phyloP scores from a whole-genome alignment of 53 echinoderm and acorn worm genomes.

The Actinopyga echinites region DNA sequence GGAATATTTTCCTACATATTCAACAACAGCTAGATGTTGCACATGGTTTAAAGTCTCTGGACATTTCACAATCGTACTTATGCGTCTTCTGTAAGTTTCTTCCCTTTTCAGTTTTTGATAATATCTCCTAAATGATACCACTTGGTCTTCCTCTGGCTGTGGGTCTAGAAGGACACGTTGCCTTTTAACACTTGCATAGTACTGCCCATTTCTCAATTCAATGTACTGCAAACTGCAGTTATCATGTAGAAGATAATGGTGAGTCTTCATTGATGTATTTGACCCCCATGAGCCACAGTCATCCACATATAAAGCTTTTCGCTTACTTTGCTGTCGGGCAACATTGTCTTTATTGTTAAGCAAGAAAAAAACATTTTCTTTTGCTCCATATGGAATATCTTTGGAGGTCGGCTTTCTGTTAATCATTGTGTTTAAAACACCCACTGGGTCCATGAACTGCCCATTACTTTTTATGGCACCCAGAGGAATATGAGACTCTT shows the following conservation, averaged over 20 bases:
- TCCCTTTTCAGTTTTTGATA: slow-evolving; percentile 4
- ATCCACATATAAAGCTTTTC: background rate
- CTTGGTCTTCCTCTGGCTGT: slow-evolving; percentile 10
- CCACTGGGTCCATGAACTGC: background rate
- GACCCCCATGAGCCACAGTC: slow-evolving; percentile 35
- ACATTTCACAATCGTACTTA: background rate
- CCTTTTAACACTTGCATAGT: background rate
- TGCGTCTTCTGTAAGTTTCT: background rate
- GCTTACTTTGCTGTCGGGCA: background rate
- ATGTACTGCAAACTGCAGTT: background rate
- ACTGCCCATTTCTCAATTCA: background rate
- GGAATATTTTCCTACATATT: slow-evolving; percentile 31
- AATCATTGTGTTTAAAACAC: background rate
- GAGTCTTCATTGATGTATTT: slow-evolving; percentile 1
- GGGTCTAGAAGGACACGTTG: slow-evolving; percentile 9
- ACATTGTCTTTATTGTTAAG: background rate
- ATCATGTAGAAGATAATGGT: slow-evolving; percentile 12
- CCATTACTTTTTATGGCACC: background rate
- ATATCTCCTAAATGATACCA: slow-evolving; percentile 24
- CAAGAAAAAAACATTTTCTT: background rate
- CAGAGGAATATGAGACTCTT: background rate
- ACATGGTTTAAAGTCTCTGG: background rate
- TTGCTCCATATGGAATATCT: background rate
- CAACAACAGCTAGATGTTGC: slow-evolving; percentile 7
- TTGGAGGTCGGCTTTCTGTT: background rate